Evolutionary conservation across 2,888 invertebrate species (phyloP).

Genomic region (Thelaira solivaga): DNA sequence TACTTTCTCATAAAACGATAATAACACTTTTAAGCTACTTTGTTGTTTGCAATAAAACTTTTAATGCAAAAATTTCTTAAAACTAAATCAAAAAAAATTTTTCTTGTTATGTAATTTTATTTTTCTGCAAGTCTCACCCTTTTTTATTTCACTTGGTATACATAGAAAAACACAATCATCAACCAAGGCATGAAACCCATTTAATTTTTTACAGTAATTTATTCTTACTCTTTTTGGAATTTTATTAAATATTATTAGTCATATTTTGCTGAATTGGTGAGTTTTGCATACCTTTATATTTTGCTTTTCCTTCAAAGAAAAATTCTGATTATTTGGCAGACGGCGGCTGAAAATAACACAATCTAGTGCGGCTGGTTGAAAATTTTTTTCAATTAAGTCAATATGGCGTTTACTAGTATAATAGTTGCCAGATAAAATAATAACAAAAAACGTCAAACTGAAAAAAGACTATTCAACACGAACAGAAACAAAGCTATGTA

Average conservation of each 20-base stretch:
- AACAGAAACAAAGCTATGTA: too few relatives aligned
- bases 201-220: slow-evolving; percentile 26
- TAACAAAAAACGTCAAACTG: too few relatives aligned
- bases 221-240: slow-evolving; percentile 55
- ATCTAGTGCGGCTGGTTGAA: slow-evolving; percentile 53
- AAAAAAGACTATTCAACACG: too few relatives aligned
- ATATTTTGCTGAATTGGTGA: slow-evolving; percentile 19
- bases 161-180: slow-evolving; percentile 3
- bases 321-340: slow-evolving; percentile 23
- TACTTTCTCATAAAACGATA: slow-evolving; percentile 33
- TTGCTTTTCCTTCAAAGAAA: slow-evolving; percentile 50
- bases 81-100: slow-evolving; percentile 37
- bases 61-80: slow-evolving; percentile 22
- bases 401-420: slow-evolving; percentile 62
- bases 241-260: slow-evolving; percentile 26
- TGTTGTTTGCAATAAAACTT: neutral
- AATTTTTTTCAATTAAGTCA: slow-evolving; percentile 62
- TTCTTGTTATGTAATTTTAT: slow-evolving; percentile 63
- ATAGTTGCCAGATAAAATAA: too few relatives aligned
- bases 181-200: slow-evolving; percentile 30
- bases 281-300: slow-evolving; percentile 62
- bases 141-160: slow-evolving; percentile 25
- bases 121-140: slow-evolving; percentile 44
- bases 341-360: slow-evolving; percentile 35
- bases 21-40: slow-evolving; percentile 28